Evolutionary conservation across 2,888 invertebrate species (phyloP).

Genomic region (Xestobium rufovillosum): DNA sequence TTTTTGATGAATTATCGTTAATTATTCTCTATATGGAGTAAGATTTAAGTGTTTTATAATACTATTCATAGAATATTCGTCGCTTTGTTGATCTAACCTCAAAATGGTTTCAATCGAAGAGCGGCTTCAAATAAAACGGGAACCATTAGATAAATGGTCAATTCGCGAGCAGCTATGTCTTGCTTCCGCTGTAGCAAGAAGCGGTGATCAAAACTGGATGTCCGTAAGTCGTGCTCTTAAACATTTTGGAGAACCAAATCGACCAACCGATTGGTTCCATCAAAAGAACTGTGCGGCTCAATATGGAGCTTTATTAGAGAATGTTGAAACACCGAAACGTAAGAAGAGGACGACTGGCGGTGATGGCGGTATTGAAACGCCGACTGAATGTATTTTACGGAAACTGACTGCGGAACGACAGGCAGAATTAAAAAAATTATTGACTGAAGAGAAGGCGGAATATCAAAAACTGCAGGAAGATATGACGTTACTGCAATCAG

Average conservation of each 20-base stretch:
- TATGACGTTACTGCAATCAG: conserved; percentile 49
- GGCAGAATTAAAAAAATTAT: conserved; percentile 62
- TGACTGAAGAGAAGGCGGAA: conserved; percentile 64
- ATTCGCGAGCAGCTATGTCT: conserved; percentile 75
- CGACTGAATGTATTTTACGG: conserved; percentile 71
- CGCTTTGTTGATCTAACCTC: too few species aligned
- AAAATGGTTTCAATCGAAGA: conserved; percentile 42
- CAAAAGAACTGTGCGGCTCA: conserved; percentile 87
- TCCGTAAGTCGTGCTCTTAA: conserved; percentile 75
- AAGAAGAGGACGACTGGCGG: conserved; percentile 63
- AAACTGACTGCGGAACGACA: conserved; percentile 71
- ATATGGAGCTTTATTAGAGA: conserved; percentile 73
- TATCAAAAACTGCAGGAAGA: conserved; percentile 66
- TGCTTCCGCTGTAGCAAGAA: conserved; percentile 76
- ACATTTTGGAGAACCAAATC: conserved; percentile 65
- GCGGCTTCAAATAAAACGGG: conserved; percentile 52
- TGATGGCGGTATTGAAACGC: conserved; percentile 54
- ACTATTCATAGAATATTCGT: too few species aligned
- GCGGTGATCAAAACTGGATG: conserved; percentile 90
- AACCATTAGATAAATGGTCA: conserved; percentile 78
- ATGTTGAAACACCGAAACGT: conserved; percentile 76
- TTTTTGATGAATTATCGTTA: too few species aligned
- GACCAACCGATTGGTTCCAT: conserved; percentile 82
- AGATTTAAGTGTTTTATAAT: too few species aligned
- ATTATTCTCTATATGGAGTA: too few species aligned